Conservation (phyloP, 1,140 invertebrate species). For the Lepidurus arcticus region DNA sequence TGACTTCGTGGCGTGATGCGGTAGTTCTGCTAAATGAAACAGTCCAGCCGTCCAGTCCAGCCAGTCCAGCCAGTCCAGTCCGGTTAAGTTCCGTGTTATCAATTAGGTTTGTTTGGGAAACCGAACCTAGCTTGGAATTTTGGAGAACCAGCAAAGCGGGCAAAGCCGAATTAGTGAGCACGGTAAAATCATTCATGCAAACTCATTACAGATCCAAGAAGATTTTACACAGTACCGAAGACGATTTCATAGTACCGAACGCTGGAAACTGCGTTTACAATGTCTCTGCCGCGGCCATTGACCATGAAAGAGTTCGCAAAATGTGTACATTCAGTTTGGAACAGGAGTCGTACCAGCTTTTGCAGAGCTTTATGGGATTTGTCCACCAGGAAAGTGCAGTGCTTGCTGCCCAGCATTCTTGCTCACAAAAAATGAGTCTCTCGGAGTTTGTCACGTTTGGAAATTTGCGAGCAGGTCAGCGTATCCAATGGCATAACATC, state of each 20-base stretch:
- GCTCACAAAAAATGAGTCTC: background rate
- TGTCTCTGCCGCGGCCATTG: background rate
- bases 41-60: no score
- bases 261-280: background rate
- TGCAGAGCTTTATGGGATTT: conserved; percentile 11
- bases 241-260: background rate
- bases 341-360: background rate
- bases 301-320: background rate
- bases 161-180: background rate
- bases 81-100: no score
- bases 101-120: background rate
- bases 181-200: background rate
- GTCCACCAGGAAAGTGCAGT: background rate
- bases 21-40: background rate
- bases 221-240: background rate
- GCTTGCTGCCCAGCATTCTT: background rate
- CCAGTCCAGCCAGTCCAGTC: no score
- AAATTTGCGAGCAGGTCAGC: conserved; percentile 31
- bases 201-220: background rate
- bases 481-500: conserved; percentile 35
- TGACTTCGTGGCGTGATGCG: background rate
- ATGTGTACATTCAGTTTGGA: background rate
- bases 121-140: background rate
- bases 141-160: background rate
- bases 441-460: conserved; percentile 34